phyloP scores from a whole-genome alignment of 2,113 vertebrate genomes.

The Echinops telfairi region DNA sequence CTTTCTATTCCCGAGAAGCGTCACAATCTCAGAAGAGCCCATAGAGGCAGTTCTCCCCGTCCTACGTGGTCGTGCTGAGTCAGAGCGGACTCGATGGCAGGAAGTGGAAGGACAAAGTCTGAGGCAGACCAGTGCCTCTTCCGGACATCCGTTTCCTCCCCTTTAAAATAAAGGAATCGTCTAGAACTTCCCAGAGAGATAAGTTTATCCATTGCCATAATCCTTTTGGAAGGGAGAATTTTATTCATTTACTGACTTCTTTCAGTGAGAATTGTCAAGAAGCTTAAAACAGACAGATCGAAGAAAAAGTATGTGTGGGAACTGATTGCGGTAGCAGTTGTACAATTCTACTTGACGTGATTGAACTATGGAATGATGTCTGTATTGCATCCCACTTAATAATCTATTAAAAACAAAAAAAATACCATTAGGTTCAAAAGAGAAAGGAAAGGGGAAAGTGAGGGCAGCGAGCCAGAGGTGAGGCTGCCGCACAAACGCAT shows the following conservation, averaged over 20 bases:
- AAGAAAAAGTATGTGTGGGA: neutral
- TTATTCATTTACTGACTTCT: conserved; percentile 9
- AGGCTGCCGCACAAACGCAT: neutral
- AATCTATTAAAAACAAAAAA: no score
- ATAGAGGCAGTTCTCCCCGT: no score
- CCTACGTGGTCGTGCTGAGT: no score
- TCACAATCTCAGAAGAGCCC: no score
- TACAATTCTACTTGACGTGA: no score
- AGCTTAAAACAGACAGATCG: conserved; percentile 31
- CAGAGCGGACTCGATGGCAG: no score
- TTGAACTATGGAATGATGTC: no score
- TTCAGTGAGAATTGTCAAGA: conserved; percentile 48
- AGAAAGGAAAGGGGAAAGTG: neutral
- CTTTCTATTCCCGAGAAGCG: no score
- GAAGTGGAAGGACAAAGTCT: no score
- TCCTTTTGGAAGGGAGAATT: neutral
- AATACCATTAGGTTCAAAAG: neutral
- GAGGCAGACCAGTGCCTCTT: neutral
- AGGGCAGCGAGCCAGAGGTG: neutral
- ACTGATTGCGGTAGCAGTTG: no score
- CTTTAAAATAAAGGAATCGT: conserved; percentile 6
- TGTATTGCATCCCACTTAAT: no score
- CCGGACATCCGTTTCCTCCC: neutral
- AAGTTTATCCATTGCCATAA: neutral
- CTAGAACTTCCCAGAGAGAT: neutral